Conservation (phyloP, 1,140 invertebrate genomes). For the Solen grandis region DNA sequence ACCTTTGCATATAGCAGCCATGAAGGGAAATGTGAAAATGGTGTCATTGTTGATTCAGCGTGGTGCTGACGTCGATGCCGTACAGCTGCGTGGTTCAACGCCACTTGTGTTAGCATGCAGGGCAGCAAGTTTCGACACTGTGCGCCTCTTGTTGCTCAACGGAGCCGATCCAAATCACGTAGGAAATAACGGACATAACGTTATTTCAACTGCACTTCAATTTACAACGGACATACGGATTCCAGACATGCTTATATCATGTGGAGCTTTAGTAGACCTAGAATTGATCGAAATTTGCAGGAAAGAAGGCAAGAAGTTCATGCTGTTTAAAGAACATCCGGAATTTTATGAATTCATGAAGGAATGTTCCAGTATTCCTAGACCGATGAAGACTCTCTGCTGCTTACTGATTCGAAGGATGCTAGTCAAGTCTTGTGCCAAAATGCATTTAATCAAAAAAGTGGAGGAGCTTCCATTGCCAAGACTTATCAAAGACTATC, state of each 20-base stretch:
- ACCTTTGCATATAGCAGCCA: slow-evolving; percentile 71
- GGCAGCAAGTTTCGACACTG: slow-evolving; percentile 62
- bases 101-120: slow-evolving; percentile 68
- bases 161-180: slow-evolving; percentile 73
- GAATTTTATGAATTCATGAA: slow-evolving; percentile 62
- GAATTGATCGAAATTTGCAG: slow-evolving; percentile 62
- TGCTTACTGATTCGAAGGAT: slow-evolving; percentile 65
- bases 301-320: slow-evolving; percentile 65
- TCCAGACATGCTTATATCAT: slow-evolving; percentile 65
- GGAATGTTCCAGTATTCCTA: slow-evolving; percentile 59
- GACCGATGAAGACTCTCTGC: slow-evolving; percentile 62
- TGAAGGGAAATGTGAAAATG: slow-evolving; percentile 69
- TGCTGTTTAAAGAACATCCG: slow-evolving; percentile 57
- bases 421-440: slow-evolving; percentile 53
- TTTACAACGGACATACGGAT: slow-evolving; percentile 58
- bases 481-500: slow-evolving; percentile 67
- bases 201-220: slow-evolving; percentile 68
- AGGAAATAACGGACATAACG: slow-evolving; percentile 69
- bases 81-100: slow-evolving; percentile 71
- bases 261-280: slow-evolving; percentile 64
- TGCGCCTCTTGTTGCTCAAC: slow-evolving; percentile 66
- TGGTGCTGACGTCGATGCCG: slow-evolving; percentile 67
- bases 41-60: slow-evolving; percentile 65
- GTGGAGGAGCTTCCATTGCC: slow-evolving; percentile 69
- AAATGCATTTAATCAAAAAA: slow-evolving; percentile 67